These are phyloP conservation scores for Aspidoscelis tigris DNA, from an alignment of 2,113 vertebrate species.

Conservation along the genomic window DNA sequence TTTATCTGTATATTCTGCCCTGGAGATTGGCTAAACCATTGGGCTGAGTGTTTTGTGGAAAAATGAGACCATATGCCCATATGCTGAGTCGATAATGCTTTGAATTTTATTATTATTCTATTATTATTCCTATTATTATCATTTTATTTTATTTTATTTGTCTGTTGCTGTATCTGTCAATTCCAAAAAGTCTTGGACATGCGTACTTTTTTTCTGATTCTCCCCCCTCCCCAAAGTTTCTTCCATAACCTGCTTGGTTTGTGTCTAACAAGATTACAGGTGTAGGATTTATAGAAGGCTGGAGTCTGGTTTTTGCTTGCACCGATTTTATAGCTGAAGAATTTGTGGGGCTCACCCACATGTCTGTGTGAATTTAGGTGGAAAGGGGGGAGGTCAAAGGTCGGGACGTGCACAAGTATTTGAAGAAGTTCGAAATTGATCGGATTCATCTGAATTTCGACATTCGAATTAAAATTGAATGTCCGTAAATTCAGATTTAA, in stretches of 20 bases:
- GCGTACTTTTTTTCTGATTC: not conserved
- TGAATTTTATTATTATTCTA: conserved; percentile 1
- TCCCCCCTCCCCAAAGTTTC: conserved; percentile 53
- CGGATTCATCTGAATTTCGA: too few relatives aligned
- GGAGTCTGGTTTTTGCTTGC: not conserved
- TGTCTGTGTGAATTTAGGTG: not conserved
- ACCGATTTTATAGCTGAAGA: conserved; percentile 55
- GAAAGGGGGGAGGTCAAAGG: not conserved
- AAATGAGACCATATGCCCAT: conserved; percentile 2
- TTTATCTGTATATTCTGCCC: conserved; percentile 58
- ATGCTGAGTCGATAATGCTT: not conserved
- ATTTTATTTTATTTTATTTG: conserved; percentile 43
- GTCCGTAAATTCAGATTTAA: too few relatives aligned
- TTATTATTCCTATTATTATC: not conserved
- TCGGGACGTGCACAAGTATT: not conserved
- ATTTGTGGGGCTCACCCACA: conserved; percentile 17
- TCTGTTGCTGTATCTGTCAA: conserved; percentile 27
- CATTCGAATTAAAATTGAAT: too few relatives aligned
- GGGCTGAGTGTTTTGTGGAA: conserved; percentile 14
- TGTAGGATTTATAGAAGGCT: conserved; percentile 41
- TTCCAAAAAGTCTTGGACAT: conserved; percentile 60
- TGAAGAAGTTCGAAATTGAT: too few relatives aligned
- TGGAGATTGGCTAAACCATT: conserved; percentile 57
- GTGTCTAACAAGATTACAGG: conserved; percentile 62
- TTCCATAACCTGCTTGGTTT: conserved; percentile 65